Conservation (phyloP, 2,888 invertebrate genomes). For the Heliothis peltigera region DNA sequence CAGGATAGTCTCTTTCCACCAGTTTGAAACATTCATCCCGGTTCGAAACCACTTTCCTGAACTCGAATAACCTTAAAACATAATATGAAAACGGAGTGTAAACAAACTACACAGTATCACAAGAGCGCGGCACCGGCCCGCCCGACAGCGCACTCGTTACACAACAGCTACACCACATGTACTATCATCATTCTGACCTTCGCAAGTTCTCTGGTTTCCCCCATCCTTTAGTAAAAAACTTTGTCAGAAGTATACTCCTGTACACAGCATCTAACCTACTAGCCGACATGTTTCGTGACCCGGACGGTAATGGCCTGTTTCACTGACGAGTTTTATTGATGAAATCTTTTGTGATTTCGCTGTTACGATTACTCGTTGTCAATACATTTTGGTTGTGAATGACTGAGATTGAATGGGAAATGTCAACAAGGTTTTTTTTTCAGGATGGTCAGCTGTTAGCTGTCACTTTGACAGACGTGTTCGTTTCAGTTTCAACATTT, state of each 20-base stretch:
- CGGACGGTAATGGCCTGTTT: conserved; percentile 56
- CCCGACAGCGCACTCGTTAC: conserved; percentile 52
- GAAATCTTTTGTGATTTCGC: conserved; percentile 52
- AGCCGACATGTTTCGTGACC: conserved; percentile 86
- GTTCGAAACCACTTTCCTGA: conserved; percentile 96
- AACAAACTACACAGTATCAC: conserved; percentile 28
- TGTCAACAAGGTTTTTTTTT: conserved; percentile 58
- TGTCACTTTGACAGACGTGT: conserved; percentile 32
- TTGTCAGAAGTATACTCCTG: conserved; percentile 95
- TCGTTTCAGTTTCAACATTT: not conserved
- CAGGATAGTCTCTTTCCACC: conserved; percentile 95
- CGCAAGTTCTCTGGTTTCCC: conserved; percentile 97
- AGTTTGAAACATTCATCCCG: conserved; percentile 95
- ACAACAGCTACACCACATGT: conserved; percentile 56
- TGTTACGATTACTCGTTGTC: conserved; percentile 63
- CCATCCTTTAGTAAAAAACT: conserved; percentile 99
- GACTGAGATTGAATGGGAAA: conserved; percentile 50
- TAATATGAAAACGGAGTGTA: conserved; percentile 40
- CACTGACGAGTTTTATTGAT: conserved; percentile 55
- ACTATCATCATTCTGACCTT: conserved; percentile 88
- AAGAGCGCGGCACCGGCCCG: conserved; percentile 6
- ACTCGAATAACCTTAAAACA: conserved; percentile 95
- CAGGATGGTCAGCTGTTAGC: conserved; percentile 64
- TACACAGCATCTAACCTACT: conserved; percentile 94
- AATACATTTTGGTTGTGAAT: conserved; percentile 73